Conservation (phyloP, 2,113 vertebrate species). For the Etia nguti region DNA sequence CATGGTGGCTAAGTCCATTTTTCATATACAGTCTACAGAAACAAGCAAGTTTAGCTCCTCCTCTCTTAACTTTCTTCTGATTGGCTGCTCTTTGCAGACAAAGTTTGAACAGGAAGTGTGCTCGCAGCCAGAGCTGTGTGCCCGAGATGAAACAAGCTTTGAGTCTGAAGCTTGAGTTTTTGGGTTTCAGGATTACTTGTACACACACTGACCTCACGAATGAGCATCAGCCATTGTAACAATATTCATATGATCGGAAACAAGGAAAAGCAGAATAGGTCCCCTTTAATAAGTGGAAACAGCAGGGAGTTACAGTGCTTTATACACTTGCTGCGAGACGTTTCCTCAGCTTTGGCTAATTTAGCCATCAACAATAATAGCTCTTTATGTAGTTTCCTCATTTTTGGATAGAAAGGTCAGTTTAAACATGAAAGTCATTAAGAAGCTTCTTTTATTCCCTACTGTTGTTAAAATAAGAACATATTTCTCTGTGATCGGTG, state of each 20-base stretch:
- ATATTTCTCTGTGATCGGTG: slow-evolving; percentile 25
- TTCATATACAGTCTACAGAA: neutral
- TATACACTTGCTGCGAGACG: neutral
- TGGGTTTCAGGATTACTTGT: neutral
- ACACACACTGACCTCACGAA: neutral
- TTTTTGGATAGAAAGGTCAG: neutral
- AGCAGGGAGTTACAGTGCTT: neutral
- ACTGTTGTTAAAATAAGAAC: neutral
- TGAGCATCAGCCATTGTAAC: neutral
- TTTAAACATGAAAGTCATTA: slow-evolving; percentile 26
- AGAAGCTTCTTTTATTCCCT: neutral
- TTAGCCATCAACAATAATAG: neutral
- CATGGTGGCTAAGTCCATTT: neutral
- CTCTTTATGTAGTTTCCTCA: neutral
- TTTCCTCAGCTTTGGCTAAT: neutral
- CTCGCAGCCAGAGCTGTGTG: neutral
- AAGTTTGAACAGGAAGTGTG: neutral
- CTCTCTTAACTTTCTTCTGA: neutral
- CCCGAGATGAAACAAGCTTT: neutral
- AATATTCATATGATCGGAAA: neutral
- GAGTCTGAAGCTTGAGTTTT: neutral
- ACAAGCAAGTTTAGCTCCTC: neutral
- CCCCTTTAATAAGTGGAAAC: neutral
- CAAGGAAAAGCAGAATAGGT: neutral
- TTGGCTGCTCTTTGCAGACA: neutral